Evolutionary conservation across 2,797 vertebrate genomes (phyloP).

Genomic region (Lutjanus argentimaculatus): DNA sequence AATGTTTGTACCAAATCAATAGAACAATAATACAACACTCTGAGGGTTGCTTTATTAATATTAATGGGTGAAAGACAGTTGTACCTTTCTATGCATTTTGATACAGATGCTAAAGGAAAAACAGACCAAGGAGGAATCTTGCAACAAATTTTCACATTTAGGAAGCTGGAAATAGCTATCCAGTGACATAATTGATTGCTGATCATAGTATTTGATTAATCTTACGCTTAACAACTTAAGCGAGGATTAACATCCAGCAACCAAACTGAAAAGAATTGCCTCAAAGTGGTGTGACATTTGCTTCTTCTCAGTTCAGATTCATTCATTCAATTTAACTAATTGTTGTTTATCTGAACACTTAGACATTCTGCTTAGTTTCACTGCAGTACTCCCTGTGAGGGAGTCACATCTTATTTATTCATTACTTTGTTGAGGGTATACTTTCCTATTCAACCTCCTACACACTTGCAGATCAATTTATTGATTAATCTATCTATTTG

Average conservation of each 20-base stretch:
- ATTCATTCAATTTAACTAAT: background rate
- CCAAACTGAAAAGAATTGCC: too few relatives aligned
- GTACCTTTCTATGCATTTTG: background rate
- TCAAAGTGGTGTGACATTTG: background rate
- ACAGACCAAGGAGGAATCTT: background rate
- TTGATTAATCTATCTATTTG: background rate
- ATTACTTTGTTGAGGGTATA: constrained; percentile 13
- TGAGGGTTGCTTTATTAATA: constrained; percentile 9
- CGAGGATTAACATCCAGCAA: too few relatives aligned
- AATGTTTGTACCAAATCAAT: background rate
- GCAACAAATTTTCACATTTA: background rate
- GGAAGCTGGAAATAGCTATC: background rate
- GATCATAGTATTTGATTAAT: background rate
- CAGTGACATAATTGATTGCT: background rate
- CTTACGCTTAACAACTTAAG: background rate
- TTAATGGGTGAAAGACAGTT: constrained; percentile 14
- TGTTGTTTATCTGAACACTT: background rate
- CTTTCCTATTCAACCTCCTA: constrained; percentile 5
- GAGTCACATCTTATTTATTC: constrained; percentile 4
- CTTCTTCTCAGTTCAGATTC: background rate
- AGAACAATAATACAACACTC: background rate
- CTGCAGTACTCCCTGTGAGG: background rate
- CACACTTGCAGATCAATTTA: constrained; percentile 17
- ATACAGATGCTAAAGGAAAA: background rate
- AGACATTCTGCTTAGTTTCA: background rate